Conservation (phyloP, 1,140 invertebrate species). For the Brachionus calyciflorus region DNA sequence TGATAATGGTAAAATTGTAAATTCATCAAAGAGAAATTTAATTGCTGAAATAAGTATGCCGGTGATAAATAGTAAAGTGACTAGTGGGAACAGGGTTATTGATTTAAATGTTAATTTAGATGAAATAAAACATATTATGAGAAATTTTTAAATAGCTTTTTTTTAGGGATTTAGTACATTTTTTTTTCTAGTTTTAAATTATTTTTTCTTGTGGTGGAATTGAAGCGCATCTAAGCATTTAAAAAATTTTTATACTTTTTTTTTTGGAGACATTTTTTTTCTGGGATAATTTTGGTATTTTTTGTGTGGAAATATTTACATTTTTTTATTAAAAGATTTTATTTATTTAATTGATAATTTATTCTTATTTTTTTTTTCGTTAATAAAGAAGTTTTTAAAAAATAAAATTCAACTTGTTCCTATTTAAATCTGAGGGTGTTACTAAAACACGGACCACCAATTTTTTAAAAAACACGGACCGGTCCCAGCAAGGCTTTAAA, state of each 20-base stretch:
- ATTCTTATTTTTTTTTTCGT: neutral
- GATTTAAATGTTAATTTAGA: constrained; percentile 30
- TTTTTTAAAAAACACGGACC: no score
- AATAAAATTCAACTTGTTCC: no score
- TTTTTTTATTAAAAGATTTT: neutral
- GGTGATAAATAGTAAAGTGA: neutral
- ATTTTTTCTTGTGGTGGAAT: neutral
- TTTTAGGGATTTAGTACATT: neutral
- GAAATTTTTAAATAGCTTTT: neutral
- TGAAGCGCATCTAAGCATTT: no score
- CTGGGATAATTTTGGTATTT: neutral
- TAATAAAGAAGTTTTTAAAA: constrained; percentile 31
- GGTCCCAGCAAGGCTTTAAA: no score
- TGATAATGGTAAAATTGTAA: neutral
- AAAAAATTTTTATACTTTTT: no score
- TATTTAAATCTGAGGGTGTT: no score
- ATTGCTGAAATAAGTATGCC: constrained; percentile 17
- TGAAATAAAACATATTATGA: constrained; percentile 20
- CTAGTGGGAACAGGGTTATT: neutral
- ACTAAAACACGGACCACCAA: no score
- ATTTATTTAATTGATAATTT: constrained; percentile 21
- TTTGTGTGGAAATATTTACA: constrained; percentile 15
- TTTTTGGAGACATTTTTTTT: no score
- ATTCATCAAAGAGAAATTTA: neutral
- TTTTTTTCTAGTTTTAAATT: neutral